Evolutionary conservation across 2,888 invertebrate species (phyloP).

Genomic region (Caenorhabditis sp.): DNA sequence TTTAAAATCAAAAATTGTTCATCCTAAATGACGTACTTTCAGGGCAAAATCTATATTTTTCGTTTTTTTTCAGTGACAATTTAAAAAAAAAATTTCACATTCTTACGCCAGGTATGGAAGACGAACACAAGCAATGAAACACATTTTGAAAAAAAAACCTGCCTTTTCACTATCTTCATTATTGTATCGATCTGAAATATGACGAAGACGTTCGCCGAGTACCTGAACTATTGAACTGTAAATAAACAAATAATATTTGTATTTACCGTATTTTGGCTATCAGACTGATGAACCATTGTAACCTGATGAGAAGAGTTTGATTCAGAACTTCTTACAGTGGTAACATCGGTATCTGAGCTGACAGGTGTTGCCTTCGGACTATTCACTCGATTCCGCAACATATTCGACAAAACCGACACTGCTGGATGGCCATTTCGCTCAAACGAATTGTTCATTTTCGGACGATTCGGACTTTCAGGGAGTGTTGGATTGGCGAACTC

Average conservation of each 20-base stretch:
- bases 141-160: not conserved
- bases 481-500: conserved; percentile 10
- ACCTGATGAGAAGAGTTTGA: conserved; percentile 12
- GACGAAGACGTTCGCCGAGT: not conserved
- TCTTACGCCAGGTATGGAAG: too few species aligned
- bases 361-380: not conserved
- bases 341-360: not conserved
- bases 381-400: not conserved
- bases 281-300: conserved; percentile 6
- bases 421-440: conserved; percentile 13
- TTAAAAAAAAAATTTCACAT: too few species aligned
- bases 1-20: too few species aligned
- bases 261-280: not conserved
- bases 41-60: too few species aligned
- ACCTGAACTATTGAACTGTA: not conserved
- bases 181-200: not conserved
- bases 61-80: too few species aligned
- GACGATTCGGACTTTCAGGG: conserved; percentile 6
- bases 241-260: not conserved
- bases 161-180: not conserved
- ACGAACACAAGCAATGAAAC: too few species aligned
- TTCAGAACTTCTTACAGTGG: not conserved
- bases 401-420: not conserved
- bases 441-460: conserved; percentile 24
- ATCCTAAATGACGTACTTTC: too few species aligned